Percentiles rank a stretch among this genome's conserved stretches.
phyloP scores from a whole-genome alignment of 92 coral and sea anemone species.

The Heteractis magnifica region DNA sequence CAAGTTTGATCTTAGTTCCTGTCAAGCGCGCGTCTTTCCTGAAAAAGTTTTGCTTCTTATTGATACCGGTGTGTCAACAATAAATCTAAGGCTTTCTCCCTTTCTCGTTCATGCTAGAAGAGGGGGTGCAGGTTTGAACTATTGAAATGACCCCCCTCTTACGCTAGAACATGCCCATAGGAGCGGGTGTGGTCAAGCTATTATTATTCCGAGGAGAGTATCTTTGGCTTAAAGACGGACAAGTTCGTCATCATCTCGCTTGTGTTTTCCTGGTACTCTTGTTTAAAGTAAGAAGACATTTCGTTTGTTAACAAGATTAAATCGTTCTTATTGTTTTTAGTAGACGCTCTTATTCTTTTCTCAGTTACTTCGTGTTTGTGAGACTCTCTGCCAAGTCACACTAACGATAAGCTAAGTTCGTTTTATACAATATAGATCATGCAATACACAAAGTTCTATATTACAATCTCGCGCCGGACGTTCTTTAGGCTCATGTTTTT shows the following conservation, averaged over 20 bases:
- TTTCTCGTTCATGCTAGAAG: not conserved
- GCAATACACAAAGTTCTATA: no score
- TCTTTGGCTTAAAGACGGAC: not conserved
- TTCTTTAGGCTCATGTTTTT: no score
- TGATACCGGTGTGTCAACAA: not conserved
- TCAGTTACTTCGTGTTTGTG: not conserved
- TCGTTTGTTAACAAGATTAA: no score
- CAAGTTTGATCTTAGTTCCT: conserved; percentile 53
- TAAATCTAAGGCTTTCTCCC: not conserved
- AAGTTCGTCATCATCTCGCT: no score
- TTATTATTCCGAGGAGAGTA: not conserved
- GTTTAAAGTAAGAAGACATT: not conserved
- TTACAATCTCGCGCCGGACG: no score
- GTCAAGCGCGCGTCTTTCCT: conserved; percentile 62
- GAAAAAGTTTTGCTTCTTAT: conserved; percentile 66
- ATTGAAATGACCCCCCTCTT: not conserved
- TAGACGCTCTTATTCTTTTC: no score
- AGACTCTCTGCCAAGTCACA: not conserved
- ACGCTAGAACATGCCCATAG: not conserved
- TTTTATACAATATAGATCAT: not conserved
- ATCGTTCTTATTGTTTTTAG: no score
- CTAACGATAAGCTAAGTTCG: not conserved
- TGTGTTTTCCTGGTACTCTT: not conserved
- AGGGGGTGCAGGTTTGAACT: not conserved
- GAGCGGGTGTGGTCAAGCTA: not conserved